phyloP scores from a whole-genome alignment of 2,797 vertebrate species.

The Dryobates pubescens region DNA sequence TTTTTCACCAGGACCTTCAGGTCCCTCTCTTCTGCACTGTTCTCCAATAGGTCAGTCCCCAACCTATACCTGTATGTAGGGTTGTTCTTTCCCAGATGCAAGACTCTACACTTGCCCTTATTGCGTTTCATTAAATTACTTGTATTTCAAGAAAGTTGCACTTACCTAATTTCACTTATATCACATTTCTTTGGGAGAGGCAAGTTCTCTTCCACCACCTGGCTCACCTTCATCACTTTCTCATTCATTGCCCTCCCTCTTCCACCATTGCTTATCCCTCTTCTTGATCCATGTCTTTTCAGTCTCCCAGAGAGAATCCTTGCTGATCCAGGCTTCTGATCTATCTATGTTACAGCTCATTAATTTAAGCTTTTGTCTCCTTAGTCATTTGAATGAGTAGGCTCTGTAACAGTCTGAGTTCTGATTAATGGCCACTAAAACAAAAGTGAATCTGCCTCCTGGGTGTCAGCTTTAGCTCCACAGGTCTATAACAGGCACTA shows the following conservation, averaged over 20 bases:
- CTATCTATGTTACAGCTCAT: background rate
- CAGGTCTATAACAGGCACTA: background rate
- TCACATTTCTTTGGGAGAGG: background rate
- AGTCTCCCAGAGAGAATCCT: background rate
- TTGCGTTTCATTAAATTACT: background rate
- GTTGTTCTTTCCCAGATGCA: no score
- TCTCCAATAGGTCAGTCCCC: no score
- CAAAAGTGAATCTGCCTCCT: background rate
- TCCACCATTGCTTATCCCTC: background rate
- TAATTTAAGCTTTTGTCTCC: background rate
- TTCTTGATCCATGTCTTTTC: background rate
- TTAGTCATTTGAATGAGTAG: background rate
- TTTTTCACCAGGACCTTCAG: no score
- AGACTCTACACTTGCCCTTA: no score
- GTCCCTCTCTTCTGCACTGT: no score
- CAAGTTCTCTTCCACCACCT: background rate
- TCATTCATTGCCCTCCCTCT: background rate
- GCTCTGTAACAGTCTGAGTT: background rate
- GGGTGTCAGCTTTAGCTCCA: background rate
- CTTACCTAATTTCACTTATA: background rate
- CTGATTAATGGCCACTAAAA: background rate
- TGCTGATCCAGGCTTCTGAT: background rate
- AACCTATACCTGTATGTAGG: no score
- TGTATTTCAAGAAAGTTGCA: background rate
- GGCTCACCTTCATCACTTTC: background rate